Percentiles rank a stretch among this genome's conserved stretches.
Conservation (phyloP, 2,888 invertebrate genomes). For the Micoletzkya japonica region DNA sequence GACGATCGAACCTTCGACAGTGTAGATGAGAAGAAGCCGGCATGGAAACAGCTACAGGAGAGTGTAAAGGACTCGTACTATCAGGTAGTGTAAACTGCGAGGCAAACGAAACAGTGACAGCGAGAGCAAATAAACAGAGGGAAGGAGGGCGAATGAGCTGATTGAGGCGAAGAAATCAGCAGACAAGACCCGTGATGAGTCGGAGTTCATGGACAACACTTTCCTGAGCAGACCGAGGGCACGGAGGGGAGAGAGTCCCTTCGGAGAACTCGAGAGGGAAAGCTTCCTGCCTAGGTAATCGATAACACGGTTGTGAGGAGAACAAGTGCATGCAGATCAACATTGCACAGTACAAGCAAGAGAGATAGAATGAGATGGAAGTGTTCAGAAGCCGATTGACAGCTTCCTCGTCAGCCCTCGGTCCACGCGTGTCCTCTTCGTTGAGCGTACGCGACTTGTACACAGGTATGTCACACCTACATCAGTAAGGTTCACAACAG, state of each 20-base stretch:
- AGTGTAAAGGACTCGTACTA: slow-evolving; percentile 57
- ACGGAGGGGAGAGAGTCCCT: slow-evolving; percentile 49
- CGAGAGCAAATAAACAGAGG: too few species aligned
- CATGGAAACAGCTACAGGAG: slow-evolving; percentile 59
- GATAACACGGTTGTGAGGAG: too few species aligned
- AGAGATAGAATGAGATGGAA: too few species aligned
- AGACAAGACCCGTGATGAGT: slow-evolving; percentile 51
- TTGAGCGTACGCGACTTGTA: slow-evolving; percentile 4
- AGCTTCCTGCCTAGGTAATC: slow-evolving; percentile 37
- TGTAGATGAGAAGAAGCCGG: slow-evolving; percentile 45
- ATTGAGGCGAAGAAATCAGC: slow-evolving; percentile 53
- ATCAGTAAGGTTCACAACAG: neutral
- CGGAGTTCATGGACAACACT: slow-evolving; percentile 50
- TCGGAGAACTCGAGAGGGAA: slow-evolving; percentile 45
- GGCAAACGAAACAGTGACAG: too few species aligned
- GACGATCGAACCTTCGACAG: slow-evolving; percentile 55
- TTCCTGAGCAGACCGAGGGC: slow-evolving; percentile 40
- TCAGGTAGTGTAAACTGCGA: too few species aligned
- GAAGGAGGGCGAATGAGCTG: neutral
- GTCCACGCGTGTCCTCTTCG: slow-evolving; percentile 3
- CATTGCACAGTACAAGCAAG: too few species aligned
- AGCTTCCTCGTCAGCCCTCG: slow-evolving; percentile 1
- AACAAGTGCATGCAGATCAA: too few species aligned
- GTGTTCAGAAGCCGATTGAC: slow-evolving; percentile 18
- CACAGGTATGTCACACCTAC: too few species aligned